Conservation (phyloP, 2,113 vertebrate species). For the Alethe diademata region DNA sequence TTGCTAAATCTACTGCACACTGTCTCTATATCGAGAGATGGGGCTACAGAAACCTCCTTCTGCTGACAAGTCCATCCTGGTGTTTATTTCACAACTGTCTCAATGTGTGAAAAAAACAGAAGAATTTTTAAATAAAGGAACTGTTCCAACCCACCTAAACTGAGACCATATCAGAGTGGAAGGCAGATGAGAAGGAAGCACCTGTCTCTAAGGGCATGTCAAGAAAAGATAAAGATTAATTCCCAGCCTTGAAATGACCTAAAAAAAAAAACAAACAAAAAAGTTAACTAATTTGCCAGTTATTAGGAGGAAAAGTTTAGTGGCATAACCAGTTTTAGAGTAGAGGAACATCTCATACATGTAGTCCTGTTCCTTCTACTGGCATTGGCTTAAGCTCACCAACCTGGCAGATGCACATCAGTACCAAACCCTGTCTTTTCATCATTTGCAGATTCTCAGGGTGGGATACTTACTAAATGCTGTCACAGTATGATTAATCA, state of each 20-base stretch:
- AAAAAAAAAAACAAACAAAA: neutral
- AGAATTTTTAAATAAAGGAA: neutral
- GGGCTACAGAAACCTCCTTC: neutral
- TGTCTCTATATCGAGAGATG: accelerated
- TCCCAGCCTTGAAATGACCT: neutral
- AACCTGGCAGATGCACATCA: neutral
- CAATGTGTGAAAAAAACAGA: neutral
- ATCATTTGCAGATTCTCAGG: neutral
- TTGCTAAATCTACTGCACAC: neutral
- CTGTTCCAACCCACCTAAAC: accelerated
- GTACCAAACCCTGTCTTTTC: neutral
- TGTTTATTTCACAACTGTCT: neutral
- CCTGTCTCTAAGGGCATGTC: neutral
- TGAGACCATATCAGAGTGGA: neutral
- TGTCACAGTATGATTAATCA: neutral
- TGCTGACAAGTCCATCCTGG: neutral
- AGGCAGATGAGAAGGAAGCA: neutral
- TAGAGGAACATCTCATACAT: neutral
- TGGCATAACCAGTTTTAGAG: accelerated
- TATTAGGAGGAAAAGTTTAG: neutral
- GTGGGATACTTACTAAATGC: neutral
- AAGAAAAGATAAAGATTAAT: neutral
- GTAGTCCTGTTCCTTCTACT: neutral
- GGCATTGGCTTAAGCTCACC: neutral
- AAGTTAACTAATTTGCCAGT: too few relatives aligned